A percentile compares a stretch with the other conserved stretches of the same genome.
Evolutionary conservation across 2,888 invertebrate species (phyloP).

Genomic region (Drosophila paramelanica): DNA sequence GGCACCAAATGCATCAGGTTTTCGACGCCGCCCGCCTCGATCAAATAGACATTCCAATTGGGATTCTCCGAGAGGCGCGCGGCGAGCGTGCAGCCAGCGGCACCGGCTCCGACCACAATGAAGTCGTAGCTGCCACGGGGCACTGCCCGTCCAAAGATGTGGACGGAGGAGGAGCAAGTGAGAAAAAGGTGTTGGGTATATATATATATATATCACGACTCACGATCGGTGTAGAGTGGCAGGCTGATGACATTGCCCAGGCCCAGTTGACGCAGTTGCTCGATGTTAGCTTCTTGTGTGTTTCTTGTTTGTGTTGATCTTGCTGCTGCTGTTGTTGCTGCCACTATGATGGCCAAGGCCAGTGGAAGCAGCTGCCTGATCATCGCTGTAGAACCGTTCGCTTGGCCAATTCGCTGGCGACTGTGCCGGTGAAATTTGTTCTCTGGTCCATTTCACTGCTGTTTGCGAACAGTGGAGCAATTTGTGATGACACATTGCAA

Average conservation of each 20-base stretch:
- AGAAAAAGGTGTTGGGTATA: not conserved
- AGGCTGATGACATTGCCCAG: constrained; percentile 70
- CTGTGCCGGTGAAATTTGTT: constrained; percentile 43
- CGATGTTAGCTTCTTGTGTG: constrained; percentile 19
- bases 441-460: constrained; percentile 37
- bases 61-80: constrained; percentile 85
- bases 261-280: constrained; percentile 61
- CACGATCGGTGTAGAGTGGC: constrained; percentile 76
- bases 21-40: constrained; percentile 86
- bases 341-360: constrained; percentile 9
- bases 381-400: constrained; percentile 49
- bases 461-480: constrained; percentile 53
- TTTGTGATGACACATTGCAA: too few species aligned
- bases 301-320: not conserved
- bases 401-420: constrained; percentile 32
- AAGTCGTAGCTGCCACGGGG: constrained; percentile 91
- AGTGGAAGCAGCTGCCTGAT: constrained; percentile 4
- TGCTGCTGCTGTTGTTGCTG: constrained; percentile 10
- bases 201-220: constrained; percentile 32
- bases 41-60: constrained; percentile 85
- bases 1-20: constrained; percentile 82
- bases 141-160: constrained; percentile 86
- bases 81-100: constrained; percentile 88
- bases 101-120: constrained; percentile 93
- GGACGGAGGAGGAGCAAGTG: not conserved